Evolutionary conservation across 2,888 invertebrate genomes (phyloP).

Genomic region (Standfussiana lucernea): DNA sequence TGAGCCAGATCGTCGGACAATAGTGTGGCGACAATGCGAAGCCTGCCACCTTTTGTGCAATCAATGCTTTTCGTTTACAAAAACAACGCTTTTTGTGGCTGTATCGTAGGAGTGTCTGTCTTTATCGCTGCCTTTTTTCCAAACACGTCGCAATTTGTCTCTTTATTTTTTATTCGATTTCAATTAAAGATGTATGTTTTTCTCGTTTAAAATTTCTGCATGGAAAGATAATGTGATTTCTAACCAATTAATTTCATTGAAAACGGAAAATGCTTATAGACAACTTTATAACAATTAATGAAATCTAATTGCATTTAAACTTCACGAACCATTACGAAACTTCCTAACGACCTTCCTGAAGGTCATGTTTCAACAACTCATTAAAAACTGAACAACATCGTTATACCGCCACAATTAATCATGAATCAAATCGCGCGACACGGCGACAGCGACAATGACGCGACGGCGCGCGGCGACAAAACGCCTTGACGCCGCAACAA

Average conservation of each 20-base stretch:
- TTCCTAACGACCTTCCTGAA: conserved; percentile 37
- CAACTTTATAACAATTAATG: conserved; percentile 17
- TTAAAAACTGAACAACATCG: conserved; percentile 67
- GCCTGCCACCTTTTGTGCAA: conserved; percentile 57
- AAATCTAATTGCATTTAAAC: conserved; percentile 11
- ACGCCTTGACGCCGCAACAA: conserved; percentile 73
- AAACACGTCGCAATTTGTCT: not conserved
- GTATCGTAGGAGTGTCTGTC: conserved; percentile 19
- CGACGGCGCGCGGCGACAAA: conserved; percentile 71
- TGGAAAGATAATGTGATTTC: too few relatives aligned
- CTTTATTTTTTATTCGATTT: conserved; percentile 16
- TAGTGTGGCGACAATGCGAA: conserved; percentile 60
- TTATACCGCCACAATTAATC: conserved; percentile 63
- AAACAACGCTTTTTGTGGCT: conserved; percentile 38
- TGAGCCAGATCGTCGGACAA: conserved; percentile 55
- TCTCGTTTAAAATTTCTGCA: too few relatives aligned
- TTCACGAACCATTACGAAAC: conserved; percentile 8
- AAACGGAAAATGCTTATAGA: not conserved
- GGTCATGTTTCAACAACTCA: conserved; percentile 58
- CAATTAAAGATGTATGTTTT: too few relatives aligned
- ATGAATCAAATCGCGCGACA: conserved; percentile 62
- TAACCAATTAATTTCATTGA: not conserved
- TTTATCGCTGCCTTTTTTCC: conserved; percentile 9
- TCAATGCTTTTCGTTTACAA: conserved; percentile 49
- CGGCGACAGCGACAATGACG: conserved; percentile 63